Evolutionary conservation across 2,113 vertebrate genomes (phyloP).

Genomic region (Atherinomorus stipes): DNA sequence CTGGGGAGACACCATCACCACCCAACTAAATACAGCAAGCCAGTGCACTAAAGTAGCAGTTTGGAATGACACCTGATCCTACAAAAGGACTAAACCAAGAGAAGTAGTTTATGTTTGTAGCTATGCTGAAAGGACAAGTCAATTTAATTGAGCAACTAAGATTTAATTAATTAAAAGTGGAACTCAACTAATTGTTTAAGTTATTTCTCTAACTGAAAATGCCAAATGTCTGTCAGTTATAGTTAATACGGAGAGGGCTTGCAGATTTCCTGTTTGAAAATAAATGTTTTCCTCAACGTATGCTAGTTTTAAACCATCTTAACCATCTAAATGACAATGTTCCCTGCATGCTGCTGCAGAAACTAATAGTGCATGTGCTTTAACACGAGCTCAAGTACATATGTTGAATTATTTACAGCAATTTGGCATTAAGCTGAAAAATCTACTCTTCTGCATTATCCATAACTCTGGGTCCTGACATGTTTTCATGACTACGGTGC

Average conservation of each 20-base stretch:
- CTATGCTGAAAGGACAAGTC: background rate
- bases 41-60: conserved; percentile 34
- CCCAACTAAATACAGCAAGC: conserved; percentile 55
- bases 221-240: background rate
- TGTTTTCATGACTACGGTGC: conserved; percentile 20
- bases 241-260: too few species aligned
- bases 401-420: conserved; percentile 25
- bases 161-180: background rate
- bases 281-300: too few species aligned
- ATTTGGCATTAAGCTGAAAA: conserved; percentile 13
- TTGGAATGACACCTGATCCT: conserved; percentile 45
- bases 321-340: too few species aligned
- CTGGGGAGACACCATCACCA: conserved; percentile 40
- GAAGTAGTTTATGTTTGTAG: background rate
- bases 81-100: conserved; percentile 28
- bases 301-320: too few species aligned
- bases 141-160: background rate
- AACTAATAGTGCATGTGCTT: background rate
- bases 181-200: background rate
- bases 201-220: background rate
- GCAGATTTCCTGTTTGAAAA: too few species aligned
- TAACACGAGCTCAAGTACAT: background rate
- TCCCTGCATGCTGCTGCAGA: background rate
- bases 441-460: conserved; percentile 5
- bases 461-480: conserved; percentile 13